Percentiles rank a stretch among this genome's conserved stretches.
Conservation (phyloP, 2,113 vertebrate genomes). For the Macaca fascicularis region T2T-MFA8v1.1 NC_088390.1:84338501-84339000, state of each 20-base stretch:
- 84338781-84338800: background rate
- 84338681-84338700: background rate
- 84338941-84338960: background rate
- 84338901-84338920: background rate
- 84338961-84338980: background rate
- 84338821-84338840: background rate
- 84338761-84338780: background rate
- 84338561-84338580: background rate
- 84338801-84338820: background rate
- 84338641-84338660: background rate
- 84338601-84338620: fast-evolving
- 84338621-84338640: background rate
- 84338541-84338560: background rate
- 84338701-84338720: background rate
- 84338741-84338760: background rate
- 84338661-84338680: fast-evolving
- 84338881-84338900: background rate
- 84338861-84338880: background rate
- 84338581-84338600: background rate
- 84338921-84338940: background rate
- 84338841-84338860: background rate
- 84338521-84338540: background rate
- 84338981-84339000: background rate
- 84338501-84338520: too few species aligned
- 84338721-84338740: background rate